Percentiles rank a stretch among this genome's conserved stretches.
phyloP scores from a whole-genome alignment of 2,888 invertebrate species.

The Hedya salicella region DNA sequence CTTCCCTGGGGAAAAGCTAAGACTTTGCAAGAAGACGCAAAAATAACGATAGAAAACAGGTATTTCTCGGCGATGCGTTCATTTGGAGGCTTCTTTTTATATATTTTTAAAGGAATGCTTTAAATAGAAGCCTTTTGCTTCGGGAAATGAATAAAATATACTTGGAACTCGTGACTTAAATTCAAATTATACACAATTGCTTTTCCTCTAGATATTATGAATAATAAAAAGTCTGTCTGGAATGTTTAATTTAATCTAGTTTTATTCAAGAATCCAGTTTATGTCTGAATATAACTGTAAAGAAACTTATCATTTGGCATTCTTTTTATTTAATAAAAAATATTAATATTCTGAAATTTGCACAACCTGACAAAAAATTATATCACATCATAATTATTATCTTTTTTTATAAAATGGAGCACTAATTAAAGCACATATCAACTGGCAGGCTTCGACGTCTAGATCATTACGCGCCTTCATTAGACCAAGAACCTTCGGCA shows the following conservation, averaged over 20 bases:
- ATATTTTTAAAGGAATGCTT: background rate
- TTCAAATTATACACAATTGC: conserved; percentile 13
- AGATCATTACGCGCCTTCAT: background rate
- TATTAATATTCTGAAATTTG: no score
- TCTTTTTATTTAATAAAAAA: background rate
- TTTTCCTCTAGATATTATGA: conserved; percentile 10
- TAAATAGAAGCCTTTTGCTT: conserved; percentile 10
- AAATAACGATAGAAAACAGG: conserved; percentile 20
- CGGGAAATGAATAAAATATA: conserved; percentile 17
- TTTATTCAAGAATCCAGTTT: background rate
- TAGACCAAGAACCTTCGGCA: background rate
- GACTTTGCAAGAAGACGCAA: conserved; percentile 5
- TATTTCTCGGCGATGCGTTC: conserved; percentile 10
- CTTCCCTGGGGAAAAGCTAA: conserved; percentile 2
- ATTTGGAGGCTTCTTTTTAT: conserved; percentile 1
- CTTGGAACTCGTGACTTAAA: conserved; percentile 18
- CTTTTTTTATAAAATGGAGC: no score
- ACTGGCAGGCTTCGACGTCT: background rate
- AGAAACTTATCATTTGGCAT: background rate
- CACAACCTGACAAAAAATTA: no score
- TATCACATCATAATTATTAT: no score
- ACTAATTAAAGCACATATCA: no score
- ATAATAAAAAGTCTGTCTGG: background rate
- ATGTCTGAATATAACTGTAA: background rate
- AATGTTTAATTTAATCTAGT: conserved; percentile 1